Percentiles rank a stretch among this genome's conserved stretches.
phyloP scores from a whole-genome alignment of 2,113 vertebrate genomes.

The Hyperoodon ampullatus region DNA sequence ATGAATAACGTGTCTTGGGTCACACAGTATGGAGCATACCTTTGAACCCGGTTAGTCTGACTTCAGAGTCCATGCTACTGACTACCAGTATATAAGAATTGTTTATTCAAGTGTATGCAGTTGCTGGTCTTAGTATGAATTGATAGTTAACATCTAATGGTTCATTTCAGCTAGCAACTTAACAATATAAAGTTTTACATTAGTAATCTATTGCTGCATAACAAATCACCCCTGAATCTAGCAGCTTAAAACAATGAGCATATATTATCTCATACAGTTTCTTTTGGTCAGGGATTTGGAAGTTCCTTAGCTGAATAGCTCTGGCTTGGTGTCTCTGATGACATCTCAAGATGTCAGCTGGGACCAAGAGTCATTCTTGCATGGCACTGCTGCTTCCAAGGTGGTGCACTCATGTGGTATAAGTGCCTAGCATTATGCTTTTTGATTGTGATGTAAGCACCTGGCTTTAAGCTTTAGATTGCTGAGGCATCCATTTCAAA shows the following conservation, averaged over 20 bases:
- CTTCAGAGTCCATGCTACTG: not conserved
- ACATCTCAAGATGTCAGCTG: not conserved
- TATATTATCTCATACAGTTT: not conserved
- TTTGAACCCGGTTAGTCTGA: not conserved
- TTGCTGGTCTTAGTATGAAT: not conserved
- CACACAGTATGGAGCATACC: not conserved
- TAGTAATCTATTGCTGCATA: not conserved
- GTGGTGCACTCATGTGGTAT: not conserved
- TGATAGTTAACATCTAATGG: not conserved
- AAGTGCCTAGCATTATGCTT: not conserved
- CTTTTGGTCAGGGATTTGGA: not conserved
- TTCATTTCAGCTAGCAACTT: constrained; percentile 23
- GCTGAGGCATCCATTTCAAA: not conserved
- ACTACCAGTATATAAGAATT: not conserved
- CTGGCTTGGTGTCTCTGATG: not conserved
- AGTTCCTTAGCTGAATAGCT: not conserved
- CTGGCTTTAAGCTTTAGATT: not conserved
- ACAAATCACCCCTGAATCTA: not conserved
- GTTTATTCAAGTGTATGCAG: not conserved
- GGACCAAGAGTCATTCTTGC: not conserved
- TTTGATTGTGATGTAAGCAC: not conserved
- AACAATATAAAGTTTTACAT: not conserved
- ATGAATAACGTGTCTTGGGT: not conserved
- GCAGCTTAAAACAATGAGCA: not conserved
- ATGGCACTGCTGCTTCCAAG: not conserved